Evolutionary conservation across 1,140 invertebrate genomes (phyloP), one percentile per base, ranked within the genome.

Genomic region (Pararge aegeria): DNA sequence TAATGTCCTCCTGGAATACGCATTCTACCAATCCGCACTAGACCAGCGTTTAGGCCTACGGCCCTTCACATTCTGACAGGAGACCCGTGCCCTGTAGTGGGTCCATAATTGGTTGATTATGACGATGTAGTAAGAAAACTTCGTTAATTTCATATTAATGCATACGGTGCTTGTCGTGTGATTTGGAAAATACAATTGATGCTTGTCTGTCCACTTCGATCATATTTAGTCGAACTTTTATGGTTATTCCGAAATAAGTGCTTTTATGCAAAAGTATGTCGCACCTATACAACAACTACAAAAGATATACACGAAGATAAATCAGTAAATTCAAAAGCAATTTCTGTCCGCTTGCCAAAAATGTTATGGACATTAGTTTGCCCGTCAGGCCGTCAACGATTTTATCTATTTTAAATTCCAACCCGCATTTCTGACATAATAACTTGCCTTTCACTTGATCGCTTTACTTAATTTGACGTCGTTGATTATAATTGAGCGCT

Each of bases 401-500:
- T 55, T 51, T 59, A 59, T 66, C 60, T 49, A 55, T 55, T 59
- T 63, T 4, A 19, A 53, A 52, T 60, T 46, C 9, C 54, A 38
- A 48, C 55, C 29, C 48, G 27, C 51, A 44, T 63, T 55, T 56
- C 52, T 44, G 42, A 30, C 30, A 53, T 52, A 56, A 56, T 56
- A 63, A 44, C 27, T 54, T 53, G 16, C 40, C 65, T 68, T 68
- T 68, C 65, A 64, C 65, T 63, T 24, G 61, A 40, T 13, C 18
- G 30, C 51, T 12, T 57, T 52, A 51, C 69, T 74, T 50, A 63
- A 69, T 70, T 76, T 60, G 46, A 38, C 56, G 66, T 55, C 68
- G 70, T 52, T 34, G 34, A 3, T 38, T 38, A 7, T 51, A 51
- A 52, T 52, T 38, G n/a, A 52, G 12, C 37, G 20, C 12, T 24